Percentiles rank a stretch among this genome's conserved stretches.
phyloP scores from a whole-genome alignment of 2,797 vertebrate genomes.

The Sebastes hubbsi region DNA sequence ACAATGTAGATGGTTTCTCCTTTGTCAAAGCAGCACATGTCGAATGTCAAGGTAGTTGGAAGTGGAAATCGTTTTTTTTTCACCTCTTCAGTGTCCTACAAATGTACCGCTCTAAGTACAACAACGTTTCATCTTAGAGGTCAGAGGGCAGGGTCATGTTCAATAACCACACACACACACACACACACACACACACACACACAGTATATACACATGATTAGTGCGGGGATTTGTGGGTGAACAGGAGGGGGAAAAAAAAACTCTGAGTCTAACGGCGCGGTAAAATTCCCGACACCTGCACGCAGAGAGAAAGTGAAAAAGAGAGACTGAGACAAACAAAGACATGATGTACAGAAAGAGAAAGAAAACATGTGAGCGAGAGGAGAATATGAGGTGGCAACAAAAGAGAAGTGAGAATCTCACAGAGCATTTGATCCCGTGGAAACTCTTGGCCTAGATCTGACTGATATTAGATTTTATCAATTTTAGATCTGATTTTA shows the following conservation, averaged over 20 bases:
- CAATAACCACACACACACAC: background rate
- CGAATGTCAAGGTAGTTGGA: constrained; percentile 9
- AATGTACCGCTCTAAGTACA: background rate
- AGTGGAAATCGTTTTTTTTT: background rate
- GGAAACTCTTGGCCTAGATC: constrained; percentile 25
- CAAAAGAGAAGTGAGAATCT: constrained; percentile 13
- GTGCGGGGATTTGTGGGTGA: constrained; percentile 22
- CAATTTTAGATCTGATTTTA: background rate
- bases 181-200: background rate
- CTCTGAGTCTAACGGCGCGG: background rate
- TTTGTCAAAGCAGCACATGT: background rate
- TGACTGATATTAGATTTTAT: background rate
- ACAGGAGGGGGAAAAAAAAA: background rate
- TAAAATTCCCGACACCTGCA: constrained; percentile 67
- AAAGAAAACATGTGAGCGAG: background rate
- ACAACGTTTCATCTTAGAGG: background rate
- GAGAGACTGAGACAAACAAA: constrained; percentile 12
- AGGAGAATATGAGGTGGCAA: constrained; percentile 7
- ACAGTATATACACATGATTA: background rate
- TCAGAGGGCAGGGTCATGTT: background rate
- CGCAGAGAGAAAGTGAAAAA: constrained; percentile 32
- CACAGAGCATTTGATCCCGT: constrained; percentile 10
- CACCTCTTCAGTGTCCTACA: background rate
- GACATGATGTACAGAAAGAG: background rate
- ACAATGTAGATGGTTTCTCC: background rate